Evolutionary conservation across 1,140 invertebrate species (phyloP).

Genomic region (Diachasmimorpha longicaudata): DNA sequence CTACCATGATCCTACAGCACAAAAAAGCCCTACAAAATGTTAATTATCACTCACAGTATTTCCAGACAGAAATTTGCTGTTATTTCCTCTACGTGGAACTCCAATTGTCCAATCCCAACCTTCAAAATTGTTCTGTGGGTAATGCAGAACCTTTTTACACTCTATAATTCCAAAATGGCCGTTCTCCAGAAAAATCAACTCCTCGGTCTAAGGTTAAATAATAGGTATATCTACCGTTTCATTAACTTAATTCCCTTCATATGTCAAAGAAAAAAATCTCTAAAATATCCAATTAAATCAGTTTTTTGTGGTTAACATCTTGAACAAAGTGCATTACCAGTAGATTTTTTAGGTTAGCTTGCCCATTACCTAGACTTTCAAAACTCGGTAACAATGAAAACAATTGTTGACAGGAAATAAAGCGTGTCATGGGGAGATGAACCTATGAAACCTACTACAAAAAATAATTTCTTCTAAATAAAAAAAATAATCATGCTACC

Average conservation of each 20-base stretch:
- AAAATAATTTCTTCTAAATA: background rate
- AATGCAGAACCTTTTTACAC: background rate
- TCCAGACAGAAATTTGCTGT: background rate
- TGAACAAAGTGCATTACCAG: background rate
- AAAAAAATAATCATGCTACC: background rate
- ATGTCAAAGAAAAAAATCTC: background rate
- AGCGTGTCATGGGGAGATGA: background rate
- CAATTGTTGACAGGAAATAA: background rate
- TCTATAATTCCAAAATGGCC: background rate
- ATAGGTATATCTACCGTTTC: background rate
- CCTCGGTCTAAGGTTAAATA: background rate
- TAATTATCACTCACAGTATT: background rate
- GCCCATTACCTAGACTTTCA: background rate
- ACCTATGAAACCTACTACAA: background rate
- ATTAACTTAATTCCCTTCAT: background rate
- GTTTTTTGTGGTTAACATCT: background rate
- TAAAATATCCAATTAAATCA: background rate
- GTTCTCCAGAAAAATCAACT: background rate
- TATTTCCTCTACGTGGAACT: background rate
- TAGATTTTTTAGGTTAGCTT: background rate
- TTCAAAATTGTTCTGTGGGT: background rate
- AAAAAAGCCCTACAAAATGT: background rate
- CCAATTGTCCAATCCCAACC: background rate
- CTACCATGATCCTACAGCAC: background rate
- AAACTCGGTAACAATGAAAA: too few relatives aligned